These are phyloP conservation scores for Eupristina koningsbergeri DNA, from an alignment of 1,140 invertebrate genomes.

Conservation along the genomic window DNA sequence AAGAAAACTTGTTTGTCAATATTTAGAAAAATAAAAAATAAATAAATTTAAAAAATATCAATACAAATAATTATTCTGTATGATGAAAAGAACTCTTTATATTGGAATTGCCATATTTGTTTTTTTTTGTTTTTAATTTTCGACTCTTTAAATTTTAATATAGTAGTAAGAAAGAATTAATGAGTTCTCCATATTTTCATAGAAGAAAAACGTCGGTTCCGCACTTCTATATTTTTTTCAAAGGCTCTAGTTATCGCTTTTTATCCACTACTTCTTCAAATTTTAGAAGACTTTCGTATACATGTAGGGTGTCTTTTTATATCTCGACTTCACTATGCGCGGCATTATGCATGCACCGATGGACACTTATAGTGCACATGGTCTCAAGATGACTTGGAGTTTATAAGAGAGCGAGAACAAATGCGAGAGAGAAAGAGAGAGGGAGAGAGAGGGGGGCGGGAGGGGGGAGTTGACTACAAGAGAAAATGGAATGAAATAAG, in stretches of 20 bases:
- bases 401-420: too few species aligned
- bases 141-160: background rate
- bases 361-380: conserved; percentile 5
- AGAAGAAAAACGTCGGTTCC: background rate
- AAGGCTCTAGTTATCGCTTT: background rate
- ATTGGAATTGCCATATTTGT: too few species aligned
- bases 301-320: conserved; percentile 59
- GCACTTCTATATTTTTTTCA: background rate
- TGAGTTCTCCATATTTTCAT: background rate
- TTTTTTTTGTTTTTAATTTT: too few species aligned
- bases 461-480: background rate
- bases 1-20: too few species aligned
- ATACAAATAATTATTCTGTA: too few species aligned
- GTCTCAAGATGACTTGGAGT: background rate
- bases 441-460: background rate
- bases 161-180: background rate
- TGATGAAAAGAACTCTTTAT: too few species aligned
- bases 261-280: background rate
- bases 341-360: conserved; percentile 67
- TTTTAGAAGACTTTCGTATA: background rate
- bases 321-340: conserved; percentile 57
- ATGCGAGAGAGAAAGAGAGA: background rate
- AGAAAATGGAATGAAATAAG: too few species aligned
- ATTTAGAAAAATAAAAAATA: too few species aligned
- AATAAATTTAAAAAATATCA: too few species aligned